Base-by-base conservation (phyloP, 1,140 invertebrate species). In the Cherax quadricarinatus region DNA sequence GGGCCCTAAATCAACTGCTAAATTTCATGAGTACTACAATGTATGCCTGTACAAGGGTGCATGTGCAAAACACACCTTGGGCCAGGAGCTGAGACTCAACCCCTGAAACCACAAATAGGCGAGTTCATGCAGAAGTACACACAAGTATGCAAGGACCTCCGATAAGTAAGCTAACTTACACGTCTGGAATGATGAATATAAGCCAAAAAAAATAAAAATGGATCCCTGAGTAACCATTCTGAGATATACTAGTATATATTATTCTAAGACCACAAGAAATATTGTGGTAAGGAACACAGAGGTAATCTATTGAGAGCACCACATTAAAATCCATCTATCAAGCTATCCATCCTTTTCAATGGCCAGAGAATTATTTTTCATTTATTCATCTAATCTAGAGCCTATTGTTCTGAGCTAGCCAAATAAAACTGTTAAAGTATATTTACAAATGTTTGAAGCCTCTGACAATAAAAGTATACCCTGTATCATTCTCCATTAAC, bases 401-500 rank as follows among this genome's bases (percentile, higher is more conserved):
- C 18, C 16, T 48, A 78, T 18, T n/a, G 9, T 57, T 41, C 86
- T 78, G 86, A 66, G 60, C 80, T 83, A 48, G 49, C 24, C 21
- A 83, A 82, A 84, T 73, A 83, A 83, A 51, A 84, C 21, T 30
- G 80, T 30, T 41, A 81, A 82, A 62, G 41, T 24, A 21, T 89
- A 89, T 84, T 21, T 89, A 89, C 88, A 89, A 88, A 30, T n/a
- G 78, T 83, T 30, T 91, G 82, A 86, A 78, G 57, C 51, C 79
- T 86, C 84, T 80, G 70, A 86, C 80, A 86, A 83, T 86, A 60
- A 91, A 80, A 86, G 73, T 91, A 91, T 91, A 91, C 89, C 89
- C 89, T 91, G 89, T 91, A 86, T 91, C 53, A 62, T 75, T 91
- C 89, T 91, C 89, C 89, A 86, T 86, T 53, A 85, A 75, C 83